A percentile compares a stretch with the other conserved stretches of the same genome.
Evolutionary conservation across 2,888 invertebrate species (phyloP).

Genomic region (Nomada hirtipes): DNA sequence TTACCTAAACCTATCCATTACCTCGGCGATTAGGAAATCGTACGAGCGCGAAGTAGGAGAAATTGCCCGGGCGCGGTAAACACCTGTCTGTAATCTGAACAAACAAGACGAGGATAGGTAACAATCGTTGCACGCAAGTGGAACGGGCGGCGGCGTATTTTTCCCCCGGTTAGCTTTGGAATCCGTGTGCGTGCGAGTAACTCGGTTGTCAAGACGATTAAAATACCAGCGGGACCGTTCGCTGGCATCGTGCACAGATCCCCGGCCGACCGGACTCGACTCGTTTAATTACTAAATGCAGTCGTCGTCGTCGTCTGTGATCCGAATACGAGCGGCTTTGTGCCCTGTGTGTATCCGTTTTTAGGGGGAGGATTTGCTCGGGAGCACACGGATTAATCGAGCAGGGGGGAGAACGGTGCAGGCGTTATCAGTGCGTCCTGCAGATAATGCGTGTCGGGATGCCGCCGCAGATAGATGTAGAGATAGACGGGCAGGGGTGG

Average conservation of each 20-base stretch:
- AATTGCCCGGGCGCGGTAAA: not conserved
- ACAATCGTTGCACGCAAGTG: not conserved
- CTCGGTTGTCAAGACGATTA: slow-evolving; percentile 50
- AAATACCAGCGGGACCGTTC: slow-evolving; percentile 34
- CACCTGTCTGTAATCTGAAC: not conserved
- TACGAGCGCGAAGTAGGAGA: not conserved
- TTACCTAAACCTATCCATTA: not conserved
- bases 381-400: slow-evolving; percentile 70
- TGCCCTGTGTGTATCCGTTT: slow-evolving; percentile 61
- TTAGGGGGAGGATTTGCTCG: slow-evolving; percentile 70
- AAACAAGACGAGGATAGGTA: not conserved
- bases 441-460: slow-evolving; percentile 73
- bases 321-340: slow-evolving; percentile 47
- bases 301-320: slow-evolving; percentile 61
- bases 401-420: slow-evolving; percentile 47
- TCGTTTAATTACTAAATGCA: slow-evolving; percentile 70
- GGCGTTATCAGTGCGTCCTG: slow-evolving; percentile 70
- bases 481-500: slow-evolving; percentile 24
- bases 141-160: not conserved
- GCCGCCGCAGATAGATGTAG: slow-evolving; percentile 61
- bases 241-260: slow-evolving; percentile 29
- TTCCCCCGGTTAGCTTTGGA: not conserved
- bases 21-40: not conserved
- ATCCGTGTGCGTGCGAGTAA: slow-evolving; percentile 8
- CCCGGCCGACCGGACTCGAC: slow-evolving; percentile 24